phyloP scores from a whole-genome alignment of 1,140 invertebrate species.

The Drosophila sproati region DNA sequence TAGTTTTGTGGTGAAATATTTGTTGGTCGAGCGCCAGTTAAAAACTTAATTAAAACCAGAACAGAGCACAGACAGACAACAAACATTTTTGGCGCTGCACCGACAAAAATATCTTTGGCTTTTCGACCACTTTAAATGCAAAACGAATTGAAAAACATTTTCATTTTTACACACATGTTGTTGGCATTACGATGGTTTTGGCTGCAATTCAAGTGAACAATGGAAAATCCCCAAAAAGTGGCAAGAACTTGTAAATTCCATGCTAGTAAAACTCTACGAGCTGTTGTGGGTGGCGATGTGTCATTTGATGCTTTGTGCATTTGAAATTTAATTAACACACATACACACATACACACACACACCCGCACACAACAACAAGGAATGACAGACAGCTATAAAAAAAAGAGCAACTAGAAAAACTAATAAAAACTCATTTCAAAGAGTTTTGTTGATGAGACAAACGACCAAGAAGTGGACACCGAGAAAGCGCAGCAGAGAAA shows the following conservation, averaged over 20 bases:
- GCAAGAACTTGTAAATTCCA: constrained; percentile 3
- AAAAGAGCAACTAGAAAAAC: constrained; percentile 61
- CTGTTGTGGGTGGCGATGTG: constrained; percentile 33
- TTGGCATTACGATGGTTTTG: constrained; percentile 22
- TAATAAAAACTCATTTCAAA: constrained; percentile 79
- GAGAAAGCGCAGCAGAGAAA: not conserved
- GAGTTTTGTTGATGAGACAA: constrained; percentile 69
- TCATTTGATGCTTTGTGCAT: constrained; percentile 76
- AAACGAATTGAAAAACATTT: constrained; percentile 57
- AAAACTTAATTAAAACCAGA: constrained; percentile 82
- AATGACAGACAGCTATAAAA: constrained; percentile 44
- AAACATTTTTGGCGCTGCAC: constrained; percentile 53
- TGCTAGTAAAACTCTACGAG: not conserved
- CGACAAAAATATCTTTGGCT: constrained; percentile 58
- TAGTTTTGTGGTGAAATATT: constrained; percentile 54
- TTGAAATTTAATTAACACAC: constrained; percentile 81
- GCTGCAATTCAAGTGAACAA: constrained; percentile 57
- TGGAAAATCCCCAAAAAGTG: constrained; percentile 27
- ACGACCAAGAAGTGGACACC: constrained; percentile 24
- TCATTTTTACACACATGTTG: constrained; percentile 66
- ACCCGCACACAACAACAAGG: constrained; percentile 11
- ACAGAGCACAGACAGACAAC: constrained; percentile 60
- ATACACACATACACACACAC: constrained; percentile 58
- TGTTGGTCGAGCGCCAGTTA: constrained; percentile 75
- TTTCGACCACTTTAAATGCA: not conserved